Conservation (phyloP, 1,140 invertebrate species). For the Colletes latitarsis region DNA sequence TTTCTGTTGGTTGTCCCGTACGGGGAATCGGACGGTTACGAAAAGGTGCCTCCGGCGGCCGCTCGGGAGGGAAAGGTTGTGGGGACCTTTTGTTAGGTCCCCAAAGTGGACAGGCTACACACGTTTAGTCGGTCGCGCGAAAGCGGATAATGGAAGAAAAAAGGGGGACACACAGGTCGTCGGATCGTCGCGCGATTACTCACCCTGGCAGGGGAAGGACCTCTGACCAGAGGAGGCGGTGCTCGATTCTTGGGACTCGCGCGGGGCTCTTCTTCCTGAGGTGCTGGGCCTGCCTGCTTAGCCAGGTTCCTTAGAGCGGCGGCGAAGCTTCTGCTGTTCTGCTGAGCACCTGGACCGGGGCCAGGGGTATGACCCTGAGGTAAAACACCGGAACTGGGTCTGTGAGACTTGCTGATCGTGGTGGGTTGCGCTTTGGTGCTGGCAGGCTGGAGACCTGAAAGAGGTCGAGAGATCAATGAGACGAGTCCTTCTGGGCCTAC, state of each 20-base stretch:
- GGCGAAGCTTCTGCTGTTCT: constrained; percentile 84
- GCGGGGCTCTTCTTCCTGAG: constrained; percentile 77
- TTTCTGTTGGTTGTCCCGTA: too few relatives aligned
- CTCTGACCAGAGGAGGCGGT: constrained; percentile 77
- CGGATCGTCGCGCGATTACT: constrained; percentile 50
- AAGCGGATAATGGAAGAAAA: background rate
- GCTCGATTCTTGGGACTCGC: constrained; percentile 79
- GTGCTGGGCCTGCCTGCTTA: constrained; percentile 87
- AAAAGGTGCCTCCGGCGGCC: background rate
- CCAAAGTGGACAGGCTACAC: constrained; percentile 14
- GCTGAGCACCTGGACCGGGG: constrained; percentile 78
- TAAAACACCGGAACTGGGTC: constrained; percentile 77
- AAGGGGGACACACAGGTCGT: background rate
- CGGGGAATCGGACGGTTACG: background rate
- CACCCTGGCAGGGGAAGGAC: constrained; percentile 79
- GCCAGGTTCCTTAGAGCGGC: constrained; percentile 90
- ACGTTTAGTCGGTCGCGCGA: background rate
- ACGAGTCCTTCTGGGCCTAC: background rate
- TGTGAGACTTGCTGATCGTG: constrained; percentile 77
- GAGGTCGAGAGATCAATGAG: constrained; percentile 26
- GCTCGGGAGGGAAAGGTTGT: background rate
- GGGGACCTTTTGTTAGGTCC: constrained; percentile 16
- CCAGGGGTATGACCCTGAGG: constrained; percentile 81
- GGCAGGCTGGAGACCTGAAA: constrained; percentile 78
- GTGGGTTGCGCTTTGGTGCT: constrained; percentile 76